A percentile compares a stretch with the other conserved stretches of the same genome.
These are phyloP conservation scores for Cheilosia urbana DNA, from an alignment of 2,888 invertebrate species.

Conservation along the genomic window DNA sequence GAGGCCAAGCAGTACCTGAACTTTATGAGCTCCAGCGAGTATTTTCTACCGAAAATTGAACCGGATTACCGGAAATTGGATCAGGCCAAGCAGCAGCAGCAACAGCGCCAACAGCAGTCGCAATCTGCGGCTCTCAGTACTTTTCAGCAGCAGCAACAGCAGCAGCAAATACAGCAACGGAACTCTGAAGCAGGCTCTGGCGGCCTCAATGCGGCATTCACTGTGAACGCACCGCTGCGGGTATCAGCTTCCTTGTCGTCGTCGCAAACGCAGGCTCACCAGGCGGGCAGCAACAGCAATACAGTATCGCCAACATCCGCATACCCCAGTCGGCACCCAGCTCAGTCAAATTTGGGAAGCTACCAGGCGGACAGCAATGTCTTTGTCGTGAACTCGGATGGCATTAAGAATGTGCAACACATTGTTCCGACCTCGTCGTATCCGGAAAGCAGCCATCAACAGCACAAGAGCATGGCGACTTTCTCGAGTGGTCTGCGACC, in stretches of 20 bases:
- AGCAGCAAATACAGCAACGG: constrained; percentile 61
- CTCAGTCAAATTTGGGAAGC: constrained; percentile 76
- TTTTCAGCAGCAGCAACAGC: constrained; percentile 75
- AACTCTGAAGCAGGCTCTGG: constrained; percentile 21
- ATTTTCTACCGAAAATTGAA: constrained; percentile 81
- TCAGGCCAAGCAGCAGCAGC: constrained; percentile 76
- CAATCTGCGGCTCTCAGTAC: constrained; percentile 39
- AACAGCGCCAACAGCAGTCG: constrained; percentile 56
- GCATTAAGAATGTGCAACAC: constrained; percentile 80
- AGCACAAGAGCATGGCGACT: constrained; percentile 47
- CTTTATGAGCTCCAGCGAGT: constrained; percentile 82
- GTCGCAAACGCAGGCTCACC: constrained; percentile 73
- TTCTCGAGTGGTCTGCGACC: constrained; percentile 57
- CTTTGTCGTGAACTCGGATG: constrained; percentile 81
- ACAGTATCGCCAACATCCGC: constrained; percentile 79
- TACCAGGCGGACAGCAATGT: constrained; percentile 80
- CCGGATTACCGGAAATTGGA: constrained; percentile 81
- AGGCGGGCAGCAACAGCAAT: constrained; percentile 75
- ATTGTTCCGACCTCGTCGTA: constrained; percentile 77
- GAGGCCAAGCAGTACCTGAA: constrained; percentile 81
- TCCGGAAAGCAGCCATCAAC: constrained; percentile 58
- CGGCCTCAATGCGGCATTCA: constrained; percentile 62
- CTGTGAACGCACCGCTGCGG: constrained; percentile 64
- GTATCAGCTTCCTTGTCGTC: constrained; percentile 47
- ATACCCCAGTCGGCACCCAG: constrained; percentile 74